Percentiles rank a stretch among this genome's conserved stretches.
Evolutionary conservation across 2,797 vertebrate species (phyloP).

Genomic region (Leptodactylus fallax): DNA sequence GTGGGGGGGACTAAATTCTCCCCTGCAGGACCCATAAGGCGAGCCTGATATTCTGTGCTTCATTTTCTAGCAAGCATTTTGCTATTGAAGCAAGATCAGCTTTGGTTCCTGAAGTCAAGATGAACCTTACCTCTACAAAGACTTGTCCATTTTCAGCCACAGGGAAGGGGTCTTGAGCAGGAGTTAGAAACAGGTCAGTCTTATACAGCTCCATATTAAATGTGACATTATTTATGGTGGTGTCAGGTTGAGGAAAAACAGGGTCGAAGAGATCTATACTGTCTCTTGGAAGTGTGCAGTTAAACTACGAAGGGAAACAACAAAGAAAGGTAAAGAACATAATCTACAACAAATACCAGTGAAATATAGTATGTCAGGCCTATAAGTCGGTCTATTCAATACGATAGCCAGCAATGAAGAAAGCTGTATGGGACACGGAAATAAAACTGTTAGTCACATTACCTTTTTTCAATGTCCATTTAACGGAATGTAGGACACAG

Average conservation of each 20-base stretch:
- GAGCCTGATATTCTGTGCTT: no score
- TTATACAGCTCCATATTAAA: constrained; percentile 90
- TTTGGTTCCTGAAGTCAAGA: not conserved
- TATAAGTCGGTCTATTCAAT: not conserved
- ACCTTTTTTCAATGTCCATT: not conserved
- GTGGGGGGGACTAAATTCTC: no score
- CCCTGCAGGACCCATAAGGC: no score
- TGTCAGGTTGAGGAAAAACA: constrained; percentile 67
- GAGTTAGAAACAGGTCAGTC: constrained; percentile 77
- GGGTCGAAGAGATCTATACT: constrained; percentile 44
- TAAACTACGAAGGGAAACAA: constrained; percentile 81
- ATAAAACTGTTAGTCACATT: not conserved
- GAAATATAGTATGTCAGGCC: not conserved
- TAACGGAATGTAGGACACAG: constrained; percentile 32
- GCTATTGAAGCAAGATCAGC: not conserved
- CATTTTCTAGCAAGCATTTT: not conserved
- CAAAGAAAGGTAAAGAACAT: not conserved
- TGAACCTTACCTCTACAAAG: constrained; percentile 79
- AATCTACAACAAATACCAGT: not conserved
- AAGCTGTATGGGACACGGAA: no score
- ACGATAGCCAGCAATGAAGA: not conserved
- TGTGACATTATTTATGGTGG: constrained; percentile 75
- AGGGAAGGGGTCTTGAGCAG: constrained; percentile 75
- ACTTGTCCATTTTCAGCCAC: constrained; percentile 77
- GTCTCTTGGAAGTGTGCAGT: constrained; percentile 83